Evolutionary conservation across 2,797 vertebrate species (phyloP).

Genomic region (Chelonia mydas): DNA sequence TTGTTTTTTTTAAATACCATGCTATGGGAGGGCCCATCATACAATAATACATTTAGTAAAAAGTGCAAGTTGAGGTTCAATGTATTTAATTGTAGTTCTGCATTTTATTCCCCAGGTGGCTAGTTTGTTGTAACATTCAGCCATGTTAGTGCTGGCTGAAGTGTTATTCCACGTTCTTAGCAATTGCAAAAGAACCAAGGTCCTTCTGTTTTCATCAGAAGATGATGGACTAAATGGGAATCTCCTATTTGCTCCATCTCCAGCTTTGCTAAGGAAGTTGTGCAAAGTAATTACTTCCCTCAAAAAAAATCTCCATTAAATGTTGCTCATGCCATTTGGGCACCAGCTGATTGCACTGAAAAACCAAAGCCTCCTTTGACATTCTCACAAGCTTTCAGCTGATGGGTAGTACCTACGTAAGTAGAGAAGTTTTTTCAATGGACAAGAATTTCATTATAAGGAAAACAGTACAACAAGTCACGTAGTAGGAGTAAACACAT

Average conservation of each 20-base stretch:
- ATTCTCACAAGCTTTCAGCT: slow-evolving; percentile 44
- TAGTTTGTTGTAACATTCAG: background rate
- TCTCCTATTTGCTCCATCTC: background rate
- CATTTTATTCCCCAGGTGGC: background rate
- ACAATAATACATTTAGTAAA: background rate
- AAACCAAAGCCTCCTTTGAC: slow-evolving; percentile 35
- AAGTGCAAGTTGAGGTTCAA: background rate
- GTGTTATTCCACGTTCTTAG: background rate
- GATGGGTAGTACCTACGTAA: slow-evolving; percentile 60
- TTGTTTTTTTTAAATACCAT: background rate
- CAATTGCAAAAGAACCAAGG: fast-evolving
- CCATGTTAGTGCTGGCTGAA: background rate
- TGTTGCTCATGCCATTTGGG: slow-evolving; percentile 60
- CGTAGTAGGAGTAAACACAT: slow-evolving; percentile 58
- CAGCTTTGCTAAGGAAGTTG: background rate
- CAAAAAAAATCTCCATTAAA: slow-evolving; percentile 42
- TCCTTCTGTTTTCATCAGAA: background rate
- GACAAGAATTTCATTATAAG: slow-evolving; percentile 57
- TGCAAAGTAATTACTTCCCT: slow-evolving; percentile 60
- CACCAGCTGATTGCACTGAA: slow-evolving; percentile 64
- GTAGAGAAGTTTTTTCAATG: slow-evolving; percentile 41
- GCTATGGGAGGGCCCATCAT: background rate
- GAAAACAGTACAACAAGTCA: slow-evolving; percentile 53
- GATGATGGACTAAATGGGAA: background rate
- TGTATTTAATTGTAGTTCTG: background rate